Evolutionary conservation across 2,888 invertebrate genomes (phyloP), one percentile per base, ranked within the genome.

Genomic region (Oxyteleia sp.): DNA sequence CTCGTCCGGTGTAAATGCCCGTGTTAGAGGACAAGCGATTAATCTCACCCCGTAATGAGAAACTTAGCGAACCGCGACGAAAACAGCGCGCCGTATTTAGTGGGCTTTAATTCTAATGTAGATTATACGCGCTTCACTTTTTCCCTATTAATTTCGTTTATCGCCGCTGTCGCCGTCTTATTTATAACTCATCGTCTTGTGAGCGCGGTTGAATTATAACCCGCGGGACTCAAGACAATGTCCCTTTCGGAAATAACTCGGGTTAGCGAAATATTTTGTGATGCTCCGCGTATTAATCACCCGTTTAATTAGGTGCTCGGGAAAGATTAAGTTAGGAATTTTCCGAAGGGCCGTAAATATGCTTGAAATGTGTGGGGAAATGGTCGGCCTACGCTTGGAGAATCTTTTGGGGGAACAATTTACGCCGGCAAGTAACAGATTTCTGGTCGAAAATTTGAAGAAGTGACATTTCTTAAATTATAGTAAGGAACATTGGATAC

Each of bases 31-130:
- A 68, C 59, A 68, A 41, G 18, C 79, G 75, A 83, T 83, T 83
- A 83, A 83, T 83, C 83, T 83, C 79, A 32, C 55, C 35, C 20
- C 59, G 63, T 83, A 79, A 79, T 84, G 79, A 84, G 80, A 80
- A 84, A 84, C 76, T 80, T 66, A 75, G 80, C 84, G 76, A 72
- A 80, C 80, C 80, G 80, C 76, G 57, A 75, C 66, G 83, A 79
- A 75, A 83, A 75, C 83, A 75, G 57, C 59, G 69, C 55, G 45
- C 32, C 55, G 69, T 75, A 75, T 84, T 84, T 75, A 80, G 71
- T 75, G 59, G 71, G 59, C 57, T 84, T 80, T 80, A 84, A 76
- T 76, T 84, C 76, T 80, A 76, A 80, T 84, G 75, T 71, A 80
- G 66, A 71, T 80, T 84, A 80, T 75, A 72, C 43, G 61, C 51